phyloP scores from a whole-genome alignment of 2,888 invertebrate genomes.

The Cantharis rustica region DNA sequence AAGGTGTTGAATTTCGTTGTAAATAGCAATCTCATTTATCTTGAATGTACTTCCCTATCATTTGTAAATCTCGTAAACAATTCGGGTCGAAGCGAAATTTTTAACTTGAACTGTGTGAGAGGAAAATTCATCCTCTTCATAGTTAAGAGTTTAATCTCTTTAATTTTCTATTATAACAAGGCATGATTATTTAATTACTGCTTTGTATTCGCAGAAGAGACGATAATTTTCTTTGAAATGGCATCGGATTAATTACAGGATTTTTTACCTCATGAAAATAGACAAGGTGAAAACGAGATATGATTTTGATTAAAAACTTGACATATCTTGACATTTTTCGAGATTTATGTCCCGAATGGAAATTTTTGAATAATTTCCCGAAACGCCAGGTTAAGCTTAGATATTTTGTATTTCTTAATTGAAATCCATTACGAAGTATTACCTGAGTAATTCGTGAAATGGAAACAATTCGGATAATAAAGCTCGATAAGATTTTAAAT shows the following conservation, averaged over 20 bases:
- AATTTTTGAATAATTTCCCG: background rate
- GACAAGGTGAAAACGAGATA: background rate
- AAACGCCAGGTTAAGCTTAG: background rate
- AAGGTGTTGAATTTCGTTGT: slow-evolving; percentile 1
- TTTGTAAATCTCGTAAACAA: slow-evolving; percentile 11
- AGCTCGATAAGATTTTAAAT: background rate
- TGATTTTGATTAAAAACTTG: background rate
- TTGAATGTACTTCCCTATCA: slow-evolving; percentile 12
- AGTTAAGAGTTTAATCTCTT: background rate
- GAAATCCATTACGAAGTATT: background rate
- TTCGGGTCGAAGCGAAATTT: background rate
- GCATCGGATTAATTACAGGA: background rate
- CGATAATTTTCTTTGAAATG: background rate
- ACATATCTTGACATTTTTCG: background rate
- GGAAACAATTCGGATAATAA: background rate
- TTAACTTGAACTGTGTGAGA: background rate
- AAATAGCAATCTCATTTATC: slow-evolving; percentile 10
- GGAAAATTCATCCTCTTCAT: background rate
- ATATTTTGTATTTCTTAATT: background rate
- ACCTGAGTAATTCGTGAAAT: background rate
- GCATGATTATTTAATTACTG: background rate
- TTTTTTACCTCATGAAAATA: background rate
- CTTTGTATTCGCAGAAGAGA: background rate
- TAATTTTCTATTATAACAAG: background rate
- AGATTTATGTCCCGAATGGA: background rate